A percentile compares a stretch with the other conserved stretches of the same genome.
These are phyloP conservation scores for Monochamus alternatus DNA, from an alignment of 2,888 invertebrate genomes.

Conservation along the genomic window DNA sequence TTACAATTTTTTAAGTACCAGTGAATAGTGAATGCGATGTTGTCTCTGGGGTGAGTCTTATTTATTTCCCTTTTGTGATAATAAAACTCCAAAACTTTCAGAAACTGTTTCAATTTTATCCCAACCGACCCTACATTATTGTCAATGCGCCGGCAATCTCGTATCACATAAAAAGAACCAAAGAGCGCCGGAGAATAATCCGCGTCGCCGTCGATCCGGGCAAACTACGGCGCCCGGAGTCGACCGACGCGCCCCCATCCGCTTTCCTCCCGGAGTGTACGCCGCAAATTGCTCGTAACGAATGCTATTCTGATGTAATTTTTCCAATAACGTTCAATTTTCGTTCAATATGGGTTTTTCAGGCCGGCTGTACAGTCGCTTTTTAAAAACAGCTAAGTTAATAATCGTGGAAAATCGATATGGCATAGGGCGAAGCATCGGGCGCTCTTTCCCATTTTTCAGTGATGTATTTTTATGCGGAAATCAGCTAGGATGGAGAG, in stretches of 20 bases:
- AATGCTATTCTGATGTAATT: constrained; percentile 68
- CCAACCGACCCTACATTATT: no score
- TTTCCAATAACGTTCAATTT: constrained; percentile 68
- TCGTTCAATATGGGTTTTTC: constrained; percentile 57
- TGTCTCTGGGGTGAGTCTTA: no score
- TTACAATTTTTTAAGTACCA: no score
- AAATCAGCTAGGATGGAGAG: not conserved
- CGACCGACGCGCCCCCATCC: constrained; percentile 7
- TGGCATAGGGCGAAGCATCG: constrained; percentile 16
- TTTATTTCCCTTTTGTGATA: no score
- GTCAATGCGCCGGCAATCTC: not conserved
- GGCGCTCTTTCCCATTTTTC: constrained; percentile 22
- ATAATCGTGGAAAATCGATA: constrained; percentile 53
- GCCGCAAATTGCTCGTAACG: constrained; percentile 68
- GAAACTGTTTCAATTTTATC: no score
- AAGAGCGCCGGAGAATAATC: constrained; percentile 31
- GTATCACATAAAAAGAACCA: constrained; percentile 5
- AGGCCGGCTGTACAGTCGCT: constrained; percentile 48
- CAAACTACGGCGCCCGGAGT: constrained; percentile 9
- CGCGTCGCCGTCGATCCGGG: constrained; percentile 4
- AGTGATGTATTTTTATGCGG: constrained; percentile 15
- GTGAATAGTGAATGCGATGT: no score
- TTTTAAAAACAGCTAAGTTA: constrained; percentile 51
- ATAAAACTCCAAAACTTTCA: no score
- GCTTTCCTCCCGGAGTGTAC: constrained; percentile 57